Percentiles rank a stretch among this genome's conserved stretches.
These are phyloP conservation scores for Discoglossus pictus DNA, from an alignment of 2,797 vertebrate species.

Conservation along the genomic window DNA sequence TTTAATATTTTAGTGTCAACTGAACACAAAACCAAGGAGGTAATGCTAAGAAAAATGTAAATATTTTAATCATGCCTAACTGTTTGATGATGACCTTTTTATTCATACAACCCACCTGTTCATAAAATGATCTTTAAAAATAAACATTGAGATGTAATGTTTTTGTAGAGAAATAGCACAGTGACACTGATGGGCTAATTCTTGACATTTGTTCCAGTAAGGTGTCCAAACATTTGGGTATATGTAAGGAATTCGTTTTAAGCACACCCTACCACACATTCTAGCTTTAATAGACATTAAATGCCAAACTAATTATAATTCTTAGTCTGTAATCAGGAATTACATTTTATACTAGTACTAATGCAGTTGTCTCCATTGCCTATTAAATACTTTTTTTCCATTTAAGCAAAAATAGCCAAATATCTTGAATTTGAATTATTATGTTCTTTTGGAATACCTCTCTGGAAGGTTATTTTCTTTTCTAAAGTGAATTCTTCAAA, in stretches of 20 bases:
- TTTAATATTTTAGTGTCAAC: no score
- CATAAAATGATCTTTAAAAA: no score
- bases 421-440: slow-evolving; percentile 27
- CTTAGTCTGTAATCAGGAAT: slow-evolving; percentile 22
- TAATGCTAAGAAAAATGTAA: no score
- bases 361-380: background rate
- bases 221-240: slow-evolving; percentile 1
- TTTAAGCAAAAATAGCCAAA: slow-evolving; percentile 24
- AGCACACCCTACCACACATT: slow-evolving; percentile 5
- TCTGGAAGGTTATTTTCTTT: slow-evolving; percentile 9
- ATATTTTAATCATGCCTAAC: background rate
- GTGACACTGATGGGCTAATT: no score
- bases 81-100: background rate
- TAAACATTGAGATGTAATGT: no score
- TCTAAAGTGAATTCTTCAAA: background rate
- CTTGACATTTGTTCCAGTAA: background rate
- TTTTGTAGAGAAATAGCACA: no score
- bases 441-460: slow-evolving; percentile 27
- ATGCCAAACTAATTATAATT: slow-evolving; percentile 25
- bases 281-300: slow-evolving; percentile 12
- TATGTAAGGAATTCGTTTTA: background rate
- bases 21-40: no score
- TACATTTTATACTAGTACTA: slow-evolving; percentile 13
- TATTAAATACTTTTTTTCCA: slow-evolving; percentile 18
- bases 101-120: no score